Percentiles rank a stretch among this genome's conserved stretches.
Conservation (phyloP, 1,140 invertebrate genomes). For the Pseudomyrmex dendroicus region DNA sequence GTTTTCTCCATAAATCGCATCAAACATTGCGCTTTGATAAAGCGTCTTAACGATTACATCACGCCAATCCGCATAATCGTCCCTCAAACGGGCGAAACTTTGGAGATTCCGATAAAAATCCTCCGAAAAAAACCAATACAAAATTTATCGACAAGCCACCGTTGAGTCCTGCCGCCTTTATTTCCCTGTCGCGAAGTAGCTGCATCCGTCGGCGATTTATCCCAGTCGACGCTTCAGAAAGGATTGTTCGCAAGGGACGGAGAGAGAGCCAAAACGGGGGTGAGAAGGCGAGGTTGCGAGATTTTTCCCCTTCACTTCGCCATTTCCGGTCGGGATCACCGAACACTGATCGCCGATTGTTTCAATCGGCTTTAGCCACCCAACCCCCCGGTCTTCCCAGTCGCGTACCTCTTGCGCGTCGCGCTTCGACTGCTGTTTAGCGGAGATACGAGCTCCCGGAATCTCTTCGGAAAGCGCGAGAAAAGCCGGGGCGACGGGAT, state of each 20-base stretch:
- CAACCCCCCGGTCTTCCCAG: too few relatives aligned
- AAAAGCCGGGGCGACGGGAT: conserved; percentile 56
- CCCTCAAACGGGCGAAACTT: not conserved
- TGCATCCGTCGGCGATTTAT: conserved; percentile 55
- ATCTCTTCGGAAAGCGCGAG: conserved; percentile 47
- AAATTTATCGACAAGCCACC: conserved; percentile 42
- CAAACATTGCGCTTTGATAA: not conserved
- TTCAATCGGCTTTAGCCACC: conserved; percentile 73
- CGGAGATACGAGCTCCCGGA: conserved; percentile 57
- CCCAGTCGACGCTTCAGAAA: conserved; percentile 49
- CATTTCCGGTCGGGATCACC: conserved; percentile 70
- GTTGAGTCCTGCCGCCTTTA: conserved; percentile 29
- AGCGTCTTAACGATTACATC: conserved; percentile 9
- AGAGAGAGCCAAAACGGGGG: not conserved
- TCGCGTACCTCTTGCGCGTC: not conserved
- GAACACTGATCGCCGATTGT: conserved; percentile 75
- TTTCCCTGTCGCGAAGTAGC: conserved; percentile 28
- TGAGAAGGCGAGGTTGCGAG: too few relatives aligned
- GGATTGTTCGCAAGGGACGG: conserved; percentile 47
- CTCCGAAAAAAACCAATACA: conserved; percentile 31
- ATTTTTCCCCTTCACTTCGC: conserved; percentile 12
- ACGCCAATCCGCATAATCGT: conserved; percentile 26
- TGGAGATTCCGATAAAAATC: not conserved
- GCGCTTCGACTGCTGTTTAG: conserved; percentile 61
- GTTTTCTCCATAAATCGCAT: not conserved